phyloP scores from a whole-genome alignment of 2,797 vertebrate species.

The Adrianichthys oophorus region DNA sequence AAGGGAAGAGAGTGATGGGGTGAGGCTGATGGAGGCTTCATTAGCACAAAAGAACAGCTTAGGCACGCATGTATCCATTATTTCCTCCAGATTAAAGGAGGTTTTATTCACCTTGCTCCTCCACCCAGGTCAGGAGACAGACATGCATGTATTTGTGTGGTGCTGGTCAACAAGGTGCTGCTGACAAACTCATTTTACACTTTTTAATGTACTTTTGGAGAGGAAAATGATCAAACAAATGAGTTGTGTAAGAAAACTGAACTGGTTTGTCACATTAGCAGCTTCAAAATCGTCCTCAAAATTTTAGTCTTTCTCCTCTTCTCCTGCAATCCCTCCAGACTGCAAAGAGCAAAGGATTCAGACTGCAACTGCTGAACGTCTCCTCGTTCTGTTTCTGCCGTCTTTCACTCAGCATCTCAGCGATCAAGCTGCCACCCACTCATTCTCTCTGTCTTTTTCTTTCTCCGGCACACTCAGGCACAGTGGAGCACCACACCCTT shows the following conservation, averaged over 20 bases:
- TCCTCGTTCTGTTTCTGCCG: constrained; percentile 34
- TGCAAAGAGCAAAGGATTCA: constrained; percentile 50
- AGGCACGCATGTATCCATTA: constrained; percentile 21
- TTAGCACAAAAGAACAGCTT: constrained; percentile 41
- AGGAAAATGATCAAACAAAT: too few species aligned
- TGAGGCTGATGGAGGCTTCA: constrained; percentile 33
- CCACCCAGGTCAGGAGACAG: constrained; percentile 14
- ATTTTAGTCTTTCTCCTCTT: constrained; percentile 31
- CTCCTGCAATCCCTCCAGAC: constrained; percentile 52
- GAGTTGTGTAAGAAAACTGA: too few species aligned
- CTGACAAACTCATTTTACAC: too few species aligned
- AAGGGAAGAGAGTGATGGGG: constrained; percentile 15
- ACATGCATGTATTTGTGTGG: constrained; percentile 17
- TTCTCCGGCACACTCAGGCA: constrained; percentile 33
- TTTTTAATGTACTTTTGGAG: too few species aligned
- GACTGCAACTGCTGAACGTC: constrained; percentile 57
- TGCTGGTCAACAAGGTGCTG: constrained; percentile 18
- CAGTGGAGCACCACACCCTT: constrained; percentile 78
- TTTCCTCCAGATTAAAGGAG: constrained; percentile 33
- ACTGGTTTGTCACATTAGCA: neutral
- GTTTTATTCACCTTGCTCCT: constrained; percentile 24
- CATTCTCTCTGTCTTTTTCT: constrained; percentile 32
- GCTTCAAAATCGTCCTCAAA: constrained; percentile 11
- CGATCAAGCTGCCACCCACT: constrained; percentile 65
- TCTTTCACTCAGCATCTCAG: constrained; percentile 53